Conservation (phyloP, 2,888 invertebrate genomes). For the Papilio protenor region DNA sequence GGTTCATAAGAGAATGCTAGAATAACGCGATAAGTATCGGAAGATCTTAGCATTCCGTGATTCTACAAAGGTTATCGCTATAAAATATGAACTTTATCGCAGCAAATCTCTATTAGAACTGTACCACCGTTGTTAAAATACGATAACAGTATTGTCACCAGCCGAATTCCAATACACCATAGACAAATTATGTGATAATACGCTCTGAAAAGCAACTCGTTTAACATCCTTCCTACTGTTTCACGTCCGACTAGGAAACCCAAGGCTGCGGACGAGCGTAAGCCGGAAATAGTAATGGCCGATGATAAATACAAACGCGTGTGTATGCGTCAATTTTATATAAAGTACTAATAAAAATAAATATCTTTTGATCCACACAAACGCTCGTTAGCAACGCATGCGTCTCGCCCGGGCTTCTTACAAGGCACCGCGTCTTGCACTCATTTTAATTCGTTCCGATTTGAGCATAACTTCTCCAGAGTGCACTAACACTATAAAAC, state of each 20-base stretch:
- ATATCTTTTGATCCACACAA: slow-evolving; percentile 26
- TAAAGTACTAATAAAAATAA: slow-evolving; percentile 38
- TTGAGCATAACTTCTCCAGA: slow-evolving; percentile 59
- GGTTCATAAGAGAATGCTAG: background rate
- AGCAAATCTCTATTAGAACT: background rate
- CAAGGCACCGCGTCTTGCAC: slow-evolving; percentile 50
- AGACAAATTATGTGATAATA: slow-evolving; percentile 52
- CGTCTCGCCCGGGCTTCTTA: slow-evolving; percentile 44
- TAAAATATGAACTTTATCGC: background rate
- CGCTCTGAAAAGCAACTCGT: slow-evolving; percentile 61
- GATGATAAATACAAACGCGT: background rate
- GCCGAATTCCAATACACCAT: slow-evolving; percentile 42
- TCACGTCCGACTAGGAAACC: slow-evolving; percentile 52
- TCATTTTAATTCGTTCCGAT: slow-evolving; percentile 53
- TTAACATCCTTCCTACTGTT: slow-evolving; percentile 48
- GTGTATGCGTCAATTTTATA: background rate
- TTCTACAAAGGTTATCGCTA: too few relatives aligned
- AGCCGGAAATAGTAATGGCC: slow-evolving; percentile 7
- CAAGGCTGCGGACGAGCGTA: slow-evolving; percentile 33
- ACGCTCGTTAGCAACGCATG: background rate
- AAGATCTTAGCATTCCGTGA: too few relatives aligned
- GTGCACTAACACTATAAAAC: slow-evolving; percentile 52
- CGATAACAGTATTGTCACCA: slow-evolving; percentile 36
- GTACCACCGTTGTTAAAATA: slow-evolving; percentile 14
- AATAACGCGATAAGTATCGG: background rate